A percentile compares a stretch with the other conserved stretches of the same genome.
phyloP scores from a whole-genome alignment of 2,797 vertebrate genomes.

The Nothura maculosa region DNA sequence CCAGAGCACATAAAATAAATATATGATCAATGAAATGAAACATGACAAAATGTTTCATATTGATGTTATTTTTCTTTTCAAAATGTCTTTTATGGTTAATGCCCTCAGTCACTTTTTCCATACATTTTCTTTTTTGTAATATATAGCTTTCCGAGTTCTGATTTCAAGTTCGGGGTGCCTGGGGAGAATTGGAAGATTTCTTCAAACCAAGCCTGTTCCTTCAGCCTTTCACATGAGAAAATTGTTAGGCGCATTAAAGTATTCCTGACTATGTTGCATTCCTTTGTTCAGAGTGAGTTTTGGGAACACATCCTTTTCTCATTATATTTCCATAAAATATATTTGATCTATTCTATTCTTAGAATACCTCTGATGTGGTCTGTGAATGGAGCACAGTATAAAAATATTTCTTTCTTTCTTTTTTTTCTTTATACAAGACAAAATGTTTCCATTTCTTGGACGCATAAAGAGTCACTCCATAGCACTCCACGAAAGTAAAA shows the following conservation, averaged over 20 bases:
- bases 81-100: conserved; percentile 79
- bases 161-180: conserved; percentile 83
- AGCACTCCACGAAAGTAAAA: conserved; percentile 83
- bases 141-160: conserved; percentile 84
- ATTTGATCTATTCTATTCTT: conserved; percentile 97
- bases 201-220: conserved; percentile 82
- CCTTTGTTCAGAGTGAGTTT: conserved; percentile 91
- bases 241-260: conserved; percentile 89
- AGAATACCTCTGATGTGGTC: conserved; percentile 91
- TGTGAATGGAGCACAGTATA: conserved; percentile 88
- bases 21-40: conserved; percentile 85
- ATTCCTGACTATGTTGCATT: conserved; percentile 89
- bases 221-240: conserved; percentile 94
- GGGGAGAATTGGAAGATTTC: conserved; percentile 84
- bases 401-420: conserved; percentile 82
- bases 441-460: conserved; percentile 89
- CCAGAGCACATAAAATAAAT: conserved; percentile 82
- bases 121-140: conserved; percentile 80
- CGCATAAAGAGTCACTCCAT: conserved; percentile 79
- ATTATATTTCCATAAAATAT: conserved; percentile 97
- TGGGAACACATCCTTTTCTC: conserved; percentile 97
- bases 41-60: conserved; percentile 83
- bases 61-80: conserved; percentile 81
- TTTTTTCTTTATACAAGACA: conserved; percentile 80
- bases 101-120: conserved; percentile 79